A percentile compares a stretch with the other conserved stretches of the same genome.
phyloP scores from a whole-genome alignment of 2,113 vertebrate genomes.

The Myocastor coypus region DNA sequence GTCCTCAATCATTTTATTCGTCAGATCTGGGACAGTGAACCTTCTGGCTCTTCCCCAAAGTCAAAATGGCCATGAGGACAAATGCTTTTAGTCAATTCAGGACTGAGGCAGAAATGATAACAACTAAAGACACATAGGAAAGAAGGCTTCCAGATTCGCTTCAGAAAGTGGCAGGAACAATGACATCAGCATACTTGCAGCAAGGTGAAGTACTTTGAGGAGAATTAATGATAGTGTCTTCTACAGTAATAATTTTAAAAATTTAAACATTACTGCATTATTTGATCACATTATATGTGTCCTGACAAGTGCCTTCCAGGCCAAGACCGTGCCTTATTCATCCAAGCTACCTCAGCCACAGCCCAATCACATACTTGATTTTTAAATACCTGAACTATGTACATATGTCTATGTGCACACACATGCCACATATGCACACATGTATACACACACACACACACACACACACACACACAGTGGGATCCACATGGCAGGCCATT shows the following conservation, averaged over 20 bases:
- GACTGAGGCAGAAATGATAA: neutral
- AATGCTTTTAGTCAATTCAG: neutral
- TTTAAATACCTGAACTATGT: neutral
- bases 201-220: neutral
- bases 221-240: neutral
- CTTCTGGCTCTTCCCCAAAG: neutral
- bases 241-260: neutral
- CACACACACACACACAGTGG: neutral
- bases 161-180: neutral
- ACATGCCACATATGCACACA: neutral
- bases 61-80: neutral
- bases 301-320: neutral
- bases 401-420: neutral
- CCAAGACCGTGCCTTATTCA: neutral
- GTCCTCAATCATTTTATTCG: neutral
- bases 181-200: neutral
- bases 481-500: neutral
- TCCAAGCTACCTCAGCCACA: neutral
- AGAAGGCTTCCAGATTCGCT: neutral
- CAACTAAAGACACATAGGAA: neutral
- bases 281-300: neutral
- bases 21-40: neutral
- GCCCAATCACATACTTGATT: neutral
- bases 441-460: neutral
- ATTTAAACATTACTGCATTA: neutral